Evolutionary conservation across 2,113 vertebrate species (phyloP).

Genomic region (Pituophis catenifer): DNA sequence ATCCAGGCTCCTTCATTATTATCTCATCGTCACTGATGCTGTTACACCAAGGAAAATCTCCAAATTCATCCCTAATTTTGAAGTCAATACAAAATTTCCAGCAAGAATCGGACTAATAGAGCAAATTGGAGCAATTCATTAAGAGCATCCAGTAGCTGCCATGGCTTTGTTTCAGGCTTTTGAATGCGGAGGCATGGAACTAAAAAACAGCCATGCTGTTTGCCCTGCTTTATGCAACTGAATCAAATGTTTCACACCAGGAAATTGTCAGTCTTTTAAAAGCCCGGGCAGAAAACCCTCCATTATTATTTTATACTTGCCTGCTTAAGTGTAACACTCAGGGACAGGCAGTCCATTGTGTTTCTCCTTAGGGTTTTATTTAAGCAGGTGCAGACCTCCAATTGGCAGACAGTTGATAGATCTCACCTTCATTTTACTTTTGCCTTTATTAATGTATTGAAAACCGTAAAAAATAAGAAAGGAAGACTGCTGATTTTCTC

Average conservation of each 20-base stretch:
- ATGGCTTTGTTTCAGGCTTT: background rate
- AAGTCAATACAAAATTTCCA: background rate
- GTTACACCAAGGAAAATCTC: background rate
- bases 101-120: background rate
- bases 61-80: background rate
- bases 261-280: background rate
- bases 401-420: slow-evolving; percentile 13
- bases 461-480: background rate
- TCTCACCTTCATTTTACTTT: slow-evolving; percentile 21
- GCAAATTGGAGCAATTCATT: background rate
- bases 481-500: slow-evolving; percentile 47
- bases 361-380: slow-evolving; percentile 18
- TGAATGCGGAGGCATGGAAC: background rate
- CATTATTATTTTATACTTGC: background rate
- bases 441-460: slow-evolving; percentile 16
- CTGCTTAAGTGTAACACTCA: slow-evolving; percentile 9
- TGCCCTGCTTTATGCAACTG: background rate
- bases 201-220: background rate
- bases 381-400: background rate
- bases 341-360: background rate
- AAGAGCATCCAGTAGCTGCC: background rate
- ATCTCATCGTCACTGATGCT: background rate
- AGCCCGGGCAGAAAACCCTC: background rate
- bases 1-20: background rate
- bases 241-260: background rate